A percentile compares a stretch with the other conserved stretches of the same genome.
phyloP scores from a whole-genome alignment of 2,797 vertebrate genomes.

The Tarsius wallacei region DNA sequence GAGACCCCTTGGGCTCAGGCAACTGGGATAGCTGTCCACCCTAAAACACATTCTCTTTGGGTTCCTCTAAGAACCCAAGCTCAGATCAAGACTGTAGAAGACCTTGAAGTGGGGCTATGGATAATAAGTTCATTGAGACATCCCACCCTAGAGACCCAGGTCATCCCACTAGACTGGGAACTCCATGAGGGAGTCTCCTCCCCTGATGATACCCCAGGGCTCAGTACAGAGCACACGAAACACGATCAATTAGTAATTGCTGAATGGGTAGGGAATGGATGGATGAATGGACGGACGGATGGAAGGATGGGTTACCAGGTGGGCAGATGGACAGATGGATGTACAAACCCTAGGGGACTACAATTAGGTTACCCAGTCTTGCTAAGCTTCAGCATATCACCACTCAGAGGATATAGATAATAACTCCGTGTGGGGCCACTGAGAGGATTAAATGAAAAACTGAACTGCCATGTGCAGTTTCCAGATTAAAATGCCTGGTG shows the following conservation, averaged over 20 bases:
- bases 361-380: neutral
- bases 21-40: neutral
- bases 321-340: neutral
- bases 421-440: neutral
- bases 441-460: neutral
- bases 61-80: neutral
- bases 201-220: neutral
- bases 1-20: neutral
- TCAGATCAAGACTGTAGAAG: neutral
- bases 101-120: neutral
- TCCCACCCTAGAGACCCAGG: neutral
- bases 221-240: neutral
- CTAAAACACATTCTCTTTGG: neutral
- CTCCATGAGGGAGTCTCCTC: neutral
- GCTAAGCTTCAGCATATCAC: neutral
- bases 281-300: neutral
- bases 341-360: neutral
- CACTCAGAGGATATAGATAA: neutral
- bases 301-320: neutral
- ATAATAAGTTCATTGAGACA: neutral
- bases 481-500: constrained; percentile 38
- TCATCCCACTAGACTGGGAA: neutral
- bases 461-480: neutral
- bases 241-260: neutral
- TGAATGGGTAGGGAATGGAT: neutral